These are phyloP conservation scores for Ptilonorhynchus violaceus DNA, from an alignment of 2,113 vertebrate genomes.

Conservation along the genomic window DNA sequence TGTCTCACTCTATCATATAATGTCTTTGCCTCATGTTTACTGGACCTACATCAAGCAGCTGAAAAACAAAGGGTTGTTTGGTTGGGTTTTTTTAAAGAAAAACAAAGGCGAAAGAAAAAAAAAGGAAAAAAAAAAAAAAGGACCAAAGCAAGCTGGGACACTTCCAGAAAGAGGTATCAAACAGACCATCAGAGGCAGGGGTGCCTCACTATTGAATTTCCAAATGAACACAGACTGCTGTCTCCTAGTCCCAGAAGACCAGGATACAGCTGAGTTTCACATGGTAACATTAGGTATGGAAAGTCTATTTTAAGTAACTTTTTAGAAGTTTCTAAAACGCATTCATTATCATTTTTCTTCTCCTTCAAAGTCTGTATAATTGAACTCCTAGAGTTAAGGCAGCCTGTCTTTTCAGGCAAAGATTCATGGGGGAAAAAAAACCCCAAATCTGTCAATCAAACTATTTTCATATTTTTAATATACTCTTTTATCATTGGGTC, in stretches of 20 bases:
- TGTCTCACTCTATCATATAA: neutral
- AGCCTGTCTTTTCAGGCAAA: constrained; percentile 1
- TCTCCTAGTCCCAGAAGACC: neutral
- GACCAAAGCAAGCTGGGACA: neutral
- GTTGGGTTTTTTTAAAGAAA: neutral
- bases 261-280: neutral
- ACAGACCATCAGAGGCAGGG: neutral
- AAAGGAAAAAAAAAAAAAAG: neutral
- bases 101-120: neutral
- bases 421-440: neutral
- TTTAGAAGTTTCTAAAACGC: constrained; percentile 38
- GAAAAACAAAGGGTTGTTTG: neutral
- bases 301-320: constrained; percentile 40
- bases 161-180: neutral
- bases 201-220: neutral
- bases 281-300: neutral
- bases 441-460: neutral
- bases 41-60: neutral
- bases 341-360: constrained; percentile 27
- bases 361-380: neutral
- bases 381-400: constrained; percentile 15
- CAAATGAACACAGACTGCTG: neutral
- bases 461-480: neutral
- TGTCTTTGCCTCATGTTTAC: neutral
- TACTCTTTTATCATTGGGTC: neutral